phyloP scores from a whole-genome alignment of 1,140 invertebrate genomes.

The Cydia fagiglandana region DNA sequence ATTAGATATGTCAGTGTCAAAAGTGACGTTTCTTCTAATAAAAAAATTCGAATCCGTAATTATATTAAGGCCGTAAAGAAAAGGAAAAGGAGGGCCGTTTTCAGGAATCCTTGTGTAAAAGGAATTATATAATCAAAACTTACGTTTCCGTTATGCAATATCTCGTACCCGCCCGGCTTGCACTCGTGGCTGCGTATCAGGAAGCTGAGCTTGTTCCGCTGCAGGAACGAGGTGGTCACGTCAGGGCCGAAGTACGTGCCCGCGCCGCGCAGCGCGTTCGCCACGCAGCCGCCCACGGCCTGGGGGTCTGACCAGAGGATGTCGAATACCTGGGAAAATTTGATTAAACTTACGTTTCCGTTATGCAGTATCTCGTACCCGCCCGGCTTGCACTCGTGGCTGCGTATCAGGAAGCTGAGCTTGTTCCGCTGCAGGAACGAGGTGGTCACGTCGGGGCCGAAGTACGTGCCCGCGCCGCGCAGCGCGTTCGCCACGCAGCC shows the following conservation, averaged over 20 bases:
- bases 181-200: slow-evolving; percentile 95
- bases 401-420: slow-evolving; percentile 88
- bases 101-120: too few relatives aligned
- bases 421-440: slow-evolving; percentile 87
- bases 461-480: slow-evolving; percentile 94
- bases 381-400: slow-evolving; percentile 95
- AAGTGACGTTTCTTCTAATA: too few relatives aligned
- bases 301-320: slow-evolving; percentile 89
- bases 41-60: too few relatives aligned
- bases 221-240: slow-evolving; percentile 88
- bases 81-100: too few relatives aligned
- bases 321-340: slow-evolving; percentile 80
- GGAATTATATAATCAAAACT: slow-evolving; percentile 45
- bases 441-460: slow-evolving; percentile 92
- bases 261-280: slow-evolving; percentile 92
- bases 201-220: slow-evolving; percentile 86
- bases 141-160: slow-evolving; percentile 90
- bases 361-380: slow-evolving; percentile 93
- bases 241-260: slow-evolving; percentile 95
- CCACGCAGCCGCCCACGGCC: slow-evolving; percentile 84
- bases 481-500: slow-evolving; percentile 90
- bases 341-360: slow-evolving; percentile 82
- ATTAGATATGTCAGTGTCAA: too few relatives aligned
- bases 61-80: too few relatives aligned
- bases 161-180: slow-evolving; percentile 94